These are phyloP conservation scores for Copsychus sechellarum DNA, from an alignment of 2,113 vertebrate genomes.

Conservation along the genomic window DNA sequence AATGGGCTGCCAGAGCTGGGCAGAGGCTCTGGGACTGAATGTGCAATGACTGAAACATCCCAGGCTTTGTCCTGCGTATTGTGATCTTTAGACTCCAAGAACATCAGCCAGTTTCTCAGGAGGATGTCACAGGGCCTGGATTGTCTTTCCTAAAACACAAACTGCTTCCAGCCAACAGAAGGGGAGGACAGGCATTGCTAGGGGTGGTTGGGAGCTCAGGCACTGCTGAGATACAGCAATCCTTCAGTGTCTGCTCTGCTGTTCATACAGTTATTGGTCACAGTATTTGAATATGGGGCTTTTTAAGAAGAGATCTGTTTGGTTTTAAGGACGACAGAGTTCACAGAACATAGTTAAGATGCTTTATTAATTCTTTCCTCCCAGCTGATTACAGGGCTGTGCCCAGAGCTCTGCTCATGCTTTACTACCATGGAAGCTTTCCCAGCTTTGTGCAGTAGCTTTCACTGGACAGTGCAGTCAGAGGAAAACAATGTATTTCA, in stretches of 20 bases:
- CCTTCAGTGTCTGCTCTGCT: neutral
- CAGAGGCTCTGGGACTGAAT: accelerated
- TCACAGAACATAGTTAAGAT: neutral
- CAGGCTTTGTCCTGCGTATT: neutral
- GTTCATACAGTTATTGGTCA: neutral
- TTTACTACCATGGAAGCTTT: neutral
- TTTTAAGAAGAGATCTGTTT: neutral
- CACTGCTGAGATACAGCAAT: accelerated
- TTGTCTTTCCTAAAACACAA: neutral
- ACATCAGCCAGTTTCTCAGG: neutral
- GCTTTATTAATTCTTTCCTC: neutral
- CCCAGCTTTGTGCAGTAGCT: neutral
- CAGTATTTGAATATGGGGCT: neutral
- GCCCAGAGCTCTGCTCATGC: neutral
- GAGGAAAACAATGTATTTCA: neutral
- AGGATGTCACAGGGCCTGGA: neutral
- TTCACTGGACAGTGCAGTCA: neutral
- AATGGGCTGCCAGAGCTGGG: neutral
- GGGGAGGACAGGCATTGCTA: neutral
- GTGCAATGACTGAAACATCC: accelerated
- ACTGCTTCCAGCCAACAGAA: neutral
- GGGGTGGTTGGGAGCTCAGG: neutral
- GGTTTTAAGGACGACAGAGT: neutral
- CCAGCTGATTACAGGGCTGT: neutral
- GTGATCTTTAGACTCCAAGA: neutral